Conservation (phyloP, 2,113 vertebrate genomes). For the Ornithorhynchus anatinus region DNA sequence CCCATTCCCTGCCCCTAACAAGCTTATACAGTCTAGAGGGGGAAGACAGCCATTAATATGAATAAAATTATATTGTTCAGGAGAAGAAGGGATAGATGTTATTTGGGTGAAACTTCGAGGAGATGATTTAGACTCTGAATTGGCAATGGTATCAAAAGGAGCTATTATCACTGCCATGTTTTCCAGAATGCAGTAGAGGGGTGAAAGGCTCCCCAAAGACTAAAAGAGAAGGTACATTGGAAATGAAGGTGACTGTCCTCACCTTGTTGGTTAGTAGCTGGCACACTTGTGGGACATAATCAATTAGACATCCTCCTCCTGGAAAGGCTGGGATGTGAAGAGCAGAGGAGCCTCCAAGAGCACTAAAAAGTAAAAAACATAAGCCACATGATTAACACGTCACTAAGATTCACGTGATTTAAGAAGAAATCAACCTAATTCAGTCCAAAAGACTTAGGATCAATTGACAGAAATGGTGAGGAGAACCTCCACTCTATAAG, state of each 20-base stretch:
- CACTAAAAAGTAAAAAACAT: constrained; percentile 74
- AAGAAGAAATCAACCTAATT: not conserved
- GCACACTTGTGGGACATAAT: constrained; percentile 98
- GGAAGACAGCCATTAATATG: too few relatives aligned
- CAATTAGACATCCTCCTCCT: constrained; percentile 94
- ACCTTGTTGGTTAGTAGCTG: constrained; percentile 98
- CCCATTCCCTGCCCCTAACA: too few relatives aligned
- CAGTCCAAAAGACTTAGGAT: too few relatives aligned
- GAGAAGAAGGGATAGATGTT: not conserved
- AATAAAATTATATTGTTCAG: too few relatives aligned
- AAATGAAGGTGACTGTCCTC: constrained; percentile 26
- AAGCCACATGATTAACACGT: not conserved
- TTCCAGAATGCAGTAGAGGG: fast-evolving
- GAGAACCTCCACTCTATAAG: too few relatives aligned
- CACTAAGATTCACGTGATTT: not conserved
- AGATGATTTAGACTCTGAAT: not conserved
- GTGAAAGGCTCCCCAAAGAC: not conserved
- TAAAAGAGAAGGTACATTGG: too few relatives aligned
- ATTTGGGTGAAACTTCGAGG: not conserved
- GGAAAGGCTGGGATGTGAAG: constrained; percentile 97
- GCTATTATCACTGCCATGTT: fast-evolving
- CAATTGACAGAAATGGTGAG: too few relatives aligned
- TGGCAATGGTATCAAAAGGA: not conserved
- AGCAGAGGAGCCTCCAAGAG: constrained; percentile 92
- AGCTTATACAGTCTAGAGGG: too few relatives aligned